phyloP scores from a whole-genome alignment of 2,888 invertebrate genomes.

The Kuschelorhynchus macadamiae region DNA sequence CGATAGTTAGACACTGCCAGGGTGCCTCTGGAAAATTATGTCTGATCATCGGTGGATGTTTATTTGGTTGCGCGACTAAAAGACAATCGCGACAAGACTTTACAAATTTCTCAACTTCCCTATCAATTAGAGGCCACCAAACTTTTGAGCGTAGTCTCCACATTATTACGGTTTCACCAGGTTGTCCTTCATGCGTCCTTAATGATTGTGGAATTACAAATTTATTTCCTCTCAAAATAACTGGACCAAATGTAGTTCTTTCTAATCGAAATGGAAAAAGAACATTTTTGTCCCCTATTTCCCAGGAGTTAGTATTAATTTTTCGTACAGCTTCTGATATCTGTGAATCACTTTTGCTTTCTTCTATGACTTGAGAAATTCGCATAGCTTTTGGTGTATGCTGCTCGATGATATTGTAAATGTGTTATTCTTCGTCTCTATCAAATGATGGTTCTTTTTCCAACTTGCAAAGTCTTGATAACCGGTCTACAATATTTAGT shows the following conservation, averaged over 20 bases:
- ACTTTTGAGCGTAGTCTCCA: too few species aligned
- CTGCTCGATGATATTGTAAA: constrained; percentile 36
- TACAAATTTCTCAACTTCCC: constrained; percentile 23
- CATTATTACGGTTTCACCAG: too few species aligned
- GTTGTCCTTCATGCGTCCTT: too few species aligned
- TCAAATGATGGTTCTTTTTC: constrained; percentile 41
- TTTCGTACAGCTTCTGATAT: not conserved
- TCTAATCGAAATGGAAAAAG: too few species aligned
- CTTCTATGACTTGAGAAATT: not conserved
- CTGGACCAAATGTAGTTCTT: too few species aligned
- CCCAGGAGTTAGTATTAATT: not conserved
- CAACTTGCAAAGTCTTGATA: constrained; percentile 50
- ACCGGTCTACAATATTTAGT: constrained; percentile 53
- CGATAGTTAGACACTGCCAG: not conserved
- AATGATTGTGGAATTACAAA: too few species aligned
- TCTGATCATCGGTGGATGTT: too few species aligned
- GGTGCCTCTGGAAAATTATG: too few species aligned
- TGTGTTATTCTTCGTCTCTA: constrained; percentile 44
- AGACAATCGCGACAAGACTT: too few species aligned
- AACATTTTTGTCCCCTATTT: constrained; percentile 22
- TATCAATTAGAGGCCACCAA: not conserved
- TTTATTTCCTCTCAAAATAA: constrained; percentile 15
- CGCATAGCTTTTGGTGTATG: not conserved
- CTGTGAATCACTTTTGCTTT: not conserved
- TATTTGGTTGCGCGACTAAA: too few species aligned